Evolutionary conservation across 2,888 invertebrate genomes (phyloP).

Genomic region (Amblyjoppa fuscipennis): DNA sequence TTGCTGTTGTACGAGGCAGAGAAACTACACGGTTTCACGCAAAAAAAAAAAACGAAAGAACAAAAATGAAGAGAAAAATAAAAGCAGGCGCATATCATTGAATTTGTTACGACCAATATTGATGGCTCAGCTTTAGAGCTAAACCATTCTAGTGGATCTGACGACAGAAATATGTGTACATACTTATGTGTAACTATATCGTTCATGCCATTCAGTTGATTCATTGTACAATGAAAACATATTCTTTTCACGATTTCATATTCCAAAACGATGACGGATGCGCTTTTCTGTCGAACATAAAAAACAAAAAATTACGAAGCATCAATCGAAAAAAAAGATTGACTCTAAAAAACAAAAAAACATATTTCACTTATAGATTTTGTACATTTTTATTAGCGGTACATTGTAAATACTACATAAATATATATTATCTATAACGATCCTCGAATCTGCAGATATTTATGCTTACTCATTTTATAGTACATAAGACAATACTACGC

Average conservation of each 20-base stretch:
- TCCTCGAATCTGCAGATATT: constrained; percentile 70
- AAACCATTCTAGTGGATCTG: constrained; percentile 39
- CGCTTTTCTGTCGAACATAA: not conserved
- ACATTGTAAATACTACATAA: constrained; percentile 66
- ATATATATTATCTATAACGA: constrained; percentile 19
- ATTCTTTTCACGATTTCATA: constrained; percentile 10
- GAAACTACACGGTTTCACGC: not conserved
- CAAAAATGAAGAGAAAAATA: not conserved
- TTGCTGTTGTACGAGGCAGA: constrained; percentile 7
- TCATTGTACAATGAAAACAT: constrained; percentile 13
- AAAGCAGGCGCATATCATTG: constrained; percentile 48
- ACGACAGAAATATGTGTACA: constrained; percentile 34
- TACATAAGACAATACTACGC: constrained; percentile 76
- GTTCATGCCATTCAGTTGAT: constrained; percentile 35
- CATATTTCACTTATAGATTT: constrained; percentile 71
- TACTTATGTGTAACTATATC: constrained; percentile 20
- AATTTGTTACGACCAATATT: constrained; percentile 58
- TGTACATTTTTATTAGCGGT: constrained; percentile 75
- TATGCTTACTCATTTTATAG: constrained; percentile 76
- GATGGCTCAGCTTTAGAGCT: constrained; percentile 23
- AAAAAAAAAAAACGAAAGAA: constrained; percentile 6
- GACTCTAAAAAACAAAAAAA: constrained; percentile 20
- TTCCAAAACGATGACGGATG: not conserved
- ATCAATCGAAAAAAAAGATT: not conserved
- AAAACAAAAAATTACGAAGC: not conserved